Conservation (phyloP, 2,113 vertebrate species). For the Phylloscopus whistleri region DNA sequence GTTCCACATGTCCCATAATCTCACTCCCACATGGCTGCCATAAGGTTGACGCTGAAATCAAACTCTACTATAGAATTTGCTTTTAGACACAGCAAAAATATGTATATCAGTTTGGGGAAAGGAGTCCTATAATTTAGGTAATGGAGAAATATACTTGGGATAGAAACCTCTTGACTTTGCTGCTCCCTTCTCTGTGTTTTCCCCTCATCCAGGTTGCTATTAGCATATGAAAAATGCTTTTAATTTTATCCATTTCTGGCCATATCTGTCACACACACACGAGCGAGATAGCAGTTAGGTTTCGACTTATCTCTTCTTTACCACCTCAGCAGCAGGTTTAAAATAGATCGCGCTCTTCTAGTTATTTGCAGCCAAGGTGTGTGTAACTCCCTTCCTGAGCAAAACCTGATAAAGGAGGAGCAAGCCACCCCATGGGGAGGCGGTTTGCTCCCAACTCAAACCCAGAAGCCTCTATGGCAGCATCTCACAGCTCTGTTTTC, state of each 20-base stretch:
- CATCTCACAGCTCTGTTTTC: background rate
- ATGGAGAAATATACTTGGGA: slow-evolving; percentile 39
- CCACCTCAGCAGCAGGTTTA: slow-evolving; percentile 71
- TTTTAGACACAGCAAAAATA: slow-evolving; percentile 42
- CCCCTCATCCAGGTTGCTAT: slow-evolving; percentile 46
- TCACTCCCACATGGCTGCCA: slow-evolving; percentile 50
- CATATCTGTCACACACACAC: slow-evolving; percentile 64
- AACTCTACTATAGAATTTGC: slow-evolving; percentile 48
- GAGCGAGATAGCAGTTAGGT: slow-evolving; percentile 55
- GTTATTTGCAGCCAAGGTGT: slow-evolving; percentile 71
- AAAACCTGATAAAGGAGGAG: slow-evolving; percentile 31
- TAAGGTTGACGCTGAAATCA: slow-evolving; percentile 56
- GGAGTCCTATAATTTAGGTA: background rate
- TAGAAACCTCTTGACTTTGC: slow-evolving; percentile 55
- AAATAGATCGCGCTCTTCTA: slow-evolving; percentile 63
- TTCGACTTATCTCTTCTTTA: slow-evolving; percentile 72
- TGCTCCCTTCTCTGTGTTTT: background rate
- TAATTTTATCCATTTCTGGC: slow-evolving; percentile 66
- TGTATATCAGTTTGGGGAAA: slow-evolving; percentile 28
- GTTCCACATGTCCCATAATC: slow-evolving; percentile 65
- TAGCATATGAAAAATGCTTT: slow-evolving; percentile 70
- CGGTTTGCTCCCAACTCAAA: background rate
- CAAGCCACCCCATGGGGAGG: background rate
- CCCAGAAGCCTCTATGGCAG: background rate
- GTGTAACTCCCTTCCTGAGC: slow-evolving; percentile 17